A percentile compares a stretch with the other conserved stretches of the same genome.
phyloP scores from a whole-genome alignment of 2,113 vertebrate genomes.

The Gambusia affinis region DNA sequence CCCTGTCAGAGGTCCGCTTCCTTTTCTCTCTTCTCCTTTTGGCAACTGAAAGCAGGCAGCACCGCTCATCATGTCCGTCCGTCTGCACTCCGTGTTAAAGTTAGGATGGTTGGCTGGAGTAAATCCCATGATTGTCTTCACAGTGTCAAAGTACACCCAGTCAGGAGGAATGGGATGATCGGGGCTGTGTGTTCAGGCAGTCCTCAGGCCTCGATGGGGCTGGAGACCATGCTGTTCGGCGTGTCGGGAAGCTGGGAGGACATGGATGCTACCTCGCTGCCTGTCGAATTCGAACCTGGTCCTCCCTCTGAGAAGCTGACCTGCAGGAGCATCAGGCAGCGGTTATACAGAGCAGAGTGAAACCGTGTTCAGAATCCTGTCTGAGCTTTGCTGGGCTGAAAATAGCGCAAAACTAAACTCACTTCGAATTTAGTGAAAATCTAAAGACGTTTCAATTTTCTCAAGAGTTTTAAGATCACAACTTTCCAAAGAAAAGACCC shows the following conservation, averaged over 20 bases:
- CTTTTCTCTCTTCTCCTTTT: conserved; percentile 73
- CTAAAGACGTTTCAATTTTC: not conserved
- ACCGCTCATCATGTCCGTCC: conserved; percentile 72
- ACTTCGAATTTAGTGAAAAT: not conserved
- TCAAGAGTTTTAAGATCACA: not conserved
- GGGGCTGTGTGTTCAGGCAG: conserved; percentile 29
- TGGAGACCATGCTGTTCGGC: conserved; percentile 99
- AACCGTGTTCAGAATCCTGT: too few relatives aligned
- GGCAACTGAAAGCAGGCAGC: conserved; percentile 87
- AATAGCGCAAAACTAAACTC: too few relatives aligned
- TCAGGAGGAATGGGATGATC: conserved; percentile 51
- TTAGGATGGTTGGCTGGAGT: conserved; percentile 64
- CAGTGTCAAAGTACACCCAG: conserved; percentile 95
- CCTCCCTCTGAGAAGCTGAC: conserved; percentile 98
- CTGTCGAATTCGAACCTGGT: conserved; percentile 96
- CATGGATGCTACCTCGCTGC: conserved; percentile 98
- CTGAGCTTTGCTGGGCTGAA: too few relatives aligned
- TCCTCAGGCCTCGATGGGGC: conserved; percentile 96
- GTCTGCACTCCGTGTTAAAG: conserved; percentile 3
- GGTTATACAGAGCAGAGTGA: conserved; percentile 4
- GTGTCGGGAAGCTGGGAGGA: conserved; percentile 98
- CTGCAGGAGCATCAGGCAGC: conserved; percentile 69
- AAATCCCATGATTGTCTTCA: conserved; percentile 99
- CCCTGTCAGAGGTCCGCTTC: conserved; percentile 58
- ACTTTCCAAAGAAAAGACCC: not conserved